Percentiles rank a stretch among this genome's conserved stretches.
These are phyloP conservation scores for Loris lydekkerianus DNA, from an alignment of 2,797 vertebrate genomes.

Conservation along the genomic window DNA sequence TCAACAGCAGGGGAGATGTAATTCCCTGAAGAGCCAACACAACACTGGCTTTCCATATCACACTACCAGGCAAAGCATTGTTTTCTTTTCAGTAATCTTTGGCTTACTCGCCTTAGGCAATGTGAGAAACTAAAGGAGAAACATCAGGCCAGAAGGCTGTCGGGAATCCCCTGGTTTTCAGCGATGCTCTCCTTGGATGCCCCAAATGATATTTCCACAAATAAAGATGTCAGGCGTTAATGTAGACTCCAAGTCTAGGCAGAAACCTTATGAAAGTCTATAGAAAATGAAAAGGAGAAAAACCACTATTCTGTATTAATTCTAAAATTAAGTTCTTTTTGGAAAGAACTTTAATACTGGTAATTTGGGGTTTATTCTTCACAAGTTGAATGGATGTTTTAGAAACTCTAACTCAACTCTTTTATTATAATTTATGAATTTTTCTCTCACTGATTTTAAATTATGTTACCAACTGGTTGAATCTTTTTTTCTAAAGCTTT, in stretches of 20 bases:
- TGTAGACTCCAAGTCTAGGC: slow-evolving; percentile 2
- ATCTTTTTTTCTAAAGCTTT: slow-evolving; percentile 34
- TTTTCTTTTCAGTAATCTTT: slow-evolving; percentile 71
- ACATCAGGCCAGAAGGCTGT: slow-evolving; percentile 34
- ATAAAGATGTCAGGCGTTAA: slow-evolving; percentile 66
- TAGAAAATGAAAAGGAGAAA: neutral
- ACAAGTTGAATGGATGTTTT: slow-evolving; percentile 28
- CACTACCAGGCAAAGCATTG: slow-evolving; percentile 60
- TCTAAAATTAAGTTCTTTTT: neutral
- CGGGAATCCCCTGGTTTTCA: slow-evolving; percentile 74
- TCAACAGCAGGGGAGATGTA: slow-evolving; percentile 46
- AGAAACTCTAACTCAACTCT: neutral
- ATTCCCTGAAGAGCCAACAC: neutral
- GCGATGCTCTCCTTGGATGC: neutral
- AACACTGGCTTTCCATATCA: slow-evolving; percentile 26
- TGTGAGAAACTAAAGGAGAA: slow-evolving; percentile 42
- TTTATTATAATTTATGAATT: slow-evolving; percentile 1
- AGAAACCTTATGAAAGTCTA: neutral
- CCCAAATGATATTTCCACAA: slow-evolving; percentile 44
- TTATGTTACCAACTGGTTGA: neutral
- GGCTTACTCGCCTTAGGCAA: slow-evolving; percentile 65
- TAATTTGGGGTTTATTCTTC: slow-evolving; percentile 14
- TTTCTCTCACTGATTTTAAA: slow-evolving; percentile 18
- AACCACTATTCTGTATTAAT: neutral
- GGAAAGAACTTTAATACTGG: neutral